phyloP scores from a whole-genome alignment of 2,888 invertebrate species.

The Frankliniella fusca region DNA sequence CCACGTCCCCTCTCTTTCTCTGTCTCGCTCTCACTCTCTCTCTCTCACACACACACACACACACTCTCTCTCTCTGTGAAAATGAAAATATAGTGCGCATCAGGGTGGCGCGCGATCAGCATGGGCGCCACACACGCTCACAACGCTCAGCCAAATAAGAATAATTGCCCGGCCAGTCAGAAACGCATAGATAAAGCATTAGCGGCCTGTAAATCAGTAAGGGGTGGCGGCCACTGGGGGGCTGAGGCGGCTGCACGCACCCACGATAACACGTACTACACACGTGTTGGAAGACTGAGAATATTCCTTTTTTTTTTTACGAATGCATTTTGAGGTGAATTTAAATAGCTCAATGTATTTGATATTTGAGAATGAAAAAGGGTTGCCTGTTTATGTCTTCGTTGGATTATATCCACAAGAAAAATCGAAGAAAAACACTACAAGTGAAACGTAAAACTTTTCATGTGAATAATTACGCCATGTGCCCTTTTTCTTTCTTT shows the following conservation, averaged over 20 bases:
- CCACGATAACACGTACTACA: too few species aligned
- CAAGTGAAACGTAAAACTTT: too few species aligned
- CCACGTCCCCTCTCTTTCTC: neutral
- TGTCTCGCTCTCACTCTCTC: neutral
- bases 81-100: neutral
- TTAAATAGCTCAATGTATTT: too few species aligned
- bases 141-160: conserved; percentile 75
- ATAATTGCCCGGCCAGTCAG: conserved; percentile 24
- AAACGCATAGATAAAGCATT: conserved; percentile 26
- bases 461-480: too few species aligned
- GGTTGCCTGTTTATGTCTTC: too few species aligned
- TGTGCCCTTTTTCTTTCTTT: too few species aligned
- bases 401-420: too few species aligned
- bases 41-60: neutral
- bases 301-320: too few species aligned
- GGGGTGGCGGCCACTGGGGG: neutral
- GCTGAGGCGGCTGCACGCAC: neutral
- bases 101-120: conserved; percentile 35
- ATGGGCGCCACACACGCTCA: conserved; percentile 74
- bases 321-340: too few species aligned
- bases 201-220: conserved; percentile 12
- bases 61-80: neutral
- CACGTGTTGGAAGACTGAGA: too few species aligned
- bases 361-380: too few species aligned
- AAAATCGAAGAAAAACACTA: too few species aligned